These are phyloP conservation scores for Heterodera carotae DNA, from an alignment of 1,140 invertebrate species.

Conservation along the genomic window DNA sequence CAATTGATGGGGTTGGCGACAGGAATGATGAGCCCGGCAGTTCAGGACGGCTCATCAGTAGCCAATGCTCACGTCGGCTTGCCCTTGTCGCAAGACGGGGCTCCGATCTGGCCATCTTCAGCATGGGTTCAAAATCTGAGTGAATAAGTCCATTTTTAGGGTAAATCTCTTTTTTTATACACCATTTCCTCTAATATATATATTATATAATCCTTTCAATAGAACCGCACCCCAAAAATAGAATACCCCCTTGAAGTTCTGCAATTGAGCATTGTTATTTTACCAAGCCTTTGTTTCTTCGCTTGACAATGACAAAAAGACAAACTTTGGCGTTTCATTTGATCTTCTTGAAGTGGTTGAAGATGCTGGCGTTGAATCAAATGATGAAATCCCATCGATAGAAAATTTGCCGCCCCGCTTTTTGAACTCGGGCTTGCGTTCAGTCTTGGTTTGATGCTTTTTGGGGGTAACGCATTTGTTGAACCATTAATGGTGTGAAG, in stretches of 20 bases:
- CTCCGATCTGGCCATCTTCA: not conserved
- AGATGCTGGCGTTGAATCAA: not conserved
- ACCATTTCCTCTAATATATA: no score
- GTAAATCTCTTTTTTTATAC: no score
- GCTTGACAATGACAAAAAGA: no score
- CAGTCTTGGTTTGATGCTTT: not conserved
- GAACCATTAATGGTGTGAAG: no score
- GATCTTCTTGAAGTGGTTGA: not conserved
- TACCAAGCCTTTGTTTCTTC: no score
- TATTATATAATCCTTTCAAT: no score
- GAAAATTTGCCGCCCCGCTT: not conserved
- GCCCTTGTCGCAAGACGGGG: not conserved
- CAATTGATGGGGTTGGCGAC: conserved; percentile 16
- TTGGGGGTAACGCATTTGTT: not conserved
- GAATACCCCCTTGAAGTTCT: no score
- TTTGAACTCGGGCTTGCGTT: not conserved
- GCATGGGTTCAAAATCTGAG: not conserved
- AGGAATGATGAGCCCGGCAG: conserved; percentile 10
- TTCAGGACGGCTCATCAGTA: conserved; percentile 1
- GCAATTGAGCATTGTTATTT: no score
- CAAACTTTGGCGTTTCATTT: not conserved
- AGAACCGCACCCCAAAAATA: no score
- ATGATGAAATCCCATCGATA: not conserved
- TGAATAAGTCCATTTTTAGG: no score
- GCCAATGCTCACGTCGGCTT: not conserved